These are phyloP conservation scores for Drosophila mauritiana DNA, from an alignment of 1,140 invertebrate species.

Conservation along the genomic window DNA sequence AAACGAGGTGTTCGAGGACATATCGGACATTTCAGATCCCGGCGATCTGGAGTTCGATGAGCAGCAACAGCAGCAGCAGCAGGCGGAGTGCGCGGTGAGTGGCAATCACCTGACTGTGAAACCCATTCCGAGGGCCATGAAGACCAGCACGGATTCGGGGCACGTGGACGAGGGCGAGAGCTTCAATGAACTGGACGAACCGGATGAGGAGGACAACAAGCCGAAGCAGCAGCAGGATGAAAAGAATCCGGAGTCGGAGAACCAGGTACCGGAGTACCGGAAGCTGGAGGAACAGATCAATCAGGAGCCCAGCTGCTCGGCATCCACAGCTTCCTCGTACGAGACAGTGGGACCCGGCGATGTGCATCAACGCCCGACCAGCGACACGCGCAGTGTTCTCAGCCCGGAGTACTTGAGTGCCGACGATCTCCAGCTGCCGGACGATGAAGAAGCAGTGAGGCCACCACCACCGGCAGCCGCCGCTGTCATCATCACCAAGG, in stretches of 20 bases:
- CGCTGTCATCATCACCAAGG: conserved; percentile 89
- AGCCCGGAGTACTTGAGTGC: conserved; percentile 80
- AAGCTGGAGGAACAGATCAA: conserved; percentile 12
- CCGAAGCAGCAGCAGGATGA: background rate
- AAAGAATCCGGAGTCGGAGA: background rate
- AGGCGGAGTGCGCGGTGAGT: conserved; percentile 35
- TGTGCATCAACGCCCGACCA: conserved; percentile 15
- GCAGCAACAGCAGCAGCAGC: conserved; percentile 78
- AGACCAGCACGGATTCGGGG: conserved; percentile 84
- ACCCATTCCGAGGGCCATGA: conserved; percentile 79
- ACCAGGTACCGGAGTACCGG: background rate
- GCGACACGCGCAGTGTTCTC: conserved; percentile 53
- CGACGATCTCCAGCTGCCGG: conserved; percentile 71
- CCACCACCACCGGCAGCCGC: conserved; percentile 37
- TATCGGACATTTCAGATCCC: conserved; percentile 83
- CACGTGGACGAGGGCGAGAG: conserved; percentile 85
- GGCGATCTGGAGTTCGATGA: conserved; percentile 84
- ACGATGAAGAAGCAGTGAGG: conserved; percentile 52
- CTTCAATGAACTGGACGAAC: conserved; percentile 66
- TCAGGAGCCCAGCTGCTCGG: conserved; percentile 66
- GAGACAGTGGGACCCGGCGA: conserved; percentile 74
- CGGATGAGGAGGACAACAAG: conserved; percentile 11
- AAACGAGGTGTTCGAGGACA: conserved; percentile 84
- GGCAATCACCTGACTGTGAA: conserved; percentile 61
- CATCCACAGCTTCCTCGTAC: conserved; percentile 80